These are phyloP conservation scores for Epinotia bilunana DNA, from an alignment of 2,888 invertebrate genomes.

Conservation along the genomic window DNA sequence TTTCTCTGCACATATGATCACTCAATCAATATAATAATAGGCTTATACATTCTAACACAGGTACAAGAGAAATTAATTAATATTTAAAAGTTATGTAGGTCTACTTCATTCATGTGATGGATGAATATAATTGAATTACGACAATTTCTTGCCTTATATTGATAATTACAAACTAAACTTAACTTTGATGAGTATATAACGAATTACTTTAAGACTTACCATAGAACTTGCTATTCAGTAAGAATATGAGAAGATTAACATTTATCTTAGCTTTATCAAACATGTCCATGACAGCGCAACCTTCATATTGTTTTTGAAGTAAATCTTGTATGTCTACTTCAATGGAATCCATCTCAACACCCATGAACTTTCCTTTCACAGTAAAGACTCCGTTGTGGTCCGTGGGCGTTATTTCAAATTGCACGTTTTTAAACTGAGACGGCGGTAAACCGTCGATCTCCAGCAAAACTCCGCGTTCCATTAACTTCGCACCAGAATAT, in stretches of 20 bases:
- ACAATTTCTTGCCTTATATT: neutral
- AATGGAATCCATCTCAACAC: conserved; percentile 89
- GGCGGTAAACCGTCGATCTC: conserved; percentile 88
- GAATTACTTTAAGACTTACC: conserved; percentile 71
- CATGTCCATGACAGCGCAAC: conserved; percentile 89
- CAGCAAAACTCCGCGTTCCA: conserved; percentile 89
- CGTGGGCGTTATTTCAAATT: conserved; percentile 89
- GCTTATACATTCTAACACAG: conserved; percentile 29
- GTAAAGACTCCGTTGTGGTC: conserved; percentile 87
- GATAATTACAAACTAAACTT: conserved; percentile 11
- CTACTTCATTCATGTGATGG: conserved; percentile 28
- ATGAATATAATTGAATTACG: conserved; percentile 23
- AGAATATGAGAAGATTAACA: conserved; percentile 89
- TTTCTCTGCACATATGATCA: conserved; percentile 23
- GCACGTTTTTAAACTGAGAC: conserved; percentile 89
- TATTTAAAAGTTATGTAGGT: conserved; percentile 9
- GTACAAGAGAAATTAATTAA: conserved; percentile 26
- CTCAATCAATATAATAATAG: conserved; percentile 5
- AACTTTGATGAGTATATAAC: neutral
- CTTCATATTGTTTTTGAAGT: conserved; percentile 90
- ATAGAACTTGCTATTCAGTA: conserved; percentile 91
- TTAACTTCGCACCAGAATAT: conserved; percentile 87
- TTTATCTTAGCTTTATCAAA: conserved; percentile 92
- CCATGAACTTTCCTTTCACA: conserved; percentile 90
- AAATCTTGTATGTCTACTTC: conserved; percentile 89